Percentiles rank a stretch among this genome's conserved stretches.
Evolutionary conservation across 2,888 invertebrate species (phyloP).

Genomic region (Ligdia adustata): DNA sequence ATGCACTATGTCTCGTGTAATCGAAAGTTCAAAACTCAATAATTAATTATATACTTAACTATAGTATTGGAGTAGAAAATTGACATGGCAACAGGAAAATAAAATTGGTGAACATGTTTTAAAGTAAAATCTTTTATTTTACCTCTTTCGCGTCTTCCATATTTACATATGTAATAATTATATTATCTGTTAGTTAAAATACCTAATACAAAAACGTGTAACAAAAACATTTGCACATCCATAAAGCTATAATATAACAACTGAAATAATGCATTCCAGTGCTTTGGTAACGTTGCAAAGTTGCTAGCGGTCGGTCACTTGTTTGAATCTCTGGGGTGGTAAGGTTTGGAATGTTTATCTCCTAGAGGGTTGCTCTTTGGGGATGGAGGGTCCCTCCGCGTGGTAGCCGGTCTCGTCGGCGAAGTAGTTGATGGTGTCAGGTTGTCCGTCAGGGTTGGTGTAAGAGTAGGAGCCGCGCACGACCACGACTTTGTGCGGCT

Average conservation of each 20-base stretch:
- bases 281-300: constrained; percentile 10
- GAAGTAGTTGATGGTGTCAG: constrained; percentile 75
- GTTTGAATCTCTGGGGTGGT: neutral
- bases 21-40: too few relatives aligned
- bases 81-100: too few relatives aligned
- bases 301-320: neutral
- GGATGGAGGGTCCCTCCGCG: constrained; percentile 85
- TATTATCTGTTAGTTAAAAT: neutral
- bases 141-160: constrained; percentile 5
- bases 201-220: constrained; percentile 20
- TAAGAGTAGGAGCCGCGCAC: constrained; percentile 86
- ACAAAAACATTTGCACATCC: neutral
- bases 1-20: too few relatives aligned
- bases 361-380: constrained; percentile 66
- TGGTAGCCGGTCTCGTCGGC: constrained; percentile 87
- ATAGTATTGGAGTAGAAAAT: too few relatives aligned
- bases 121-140: constrained; percentile 16
- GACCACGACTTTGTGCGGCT: constrained; percentile 79
- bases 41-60: too few relatives aligned
- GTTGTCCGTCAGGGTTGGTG: constrained; percentile 79
- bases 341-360: constrained; percentile 36
- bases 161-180: too few relatives aligned
- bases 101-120: constrained; percentile 1
- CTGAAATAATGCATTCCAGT: constrained; percentile 1
- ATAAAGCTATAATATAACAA: constrained; percentile 5